These are phyloP conservation scores for Cynoglossus semilaevis DNA, from an alignment of 2,113 vertebrate species.

Conservation along the genomic window DNA sequence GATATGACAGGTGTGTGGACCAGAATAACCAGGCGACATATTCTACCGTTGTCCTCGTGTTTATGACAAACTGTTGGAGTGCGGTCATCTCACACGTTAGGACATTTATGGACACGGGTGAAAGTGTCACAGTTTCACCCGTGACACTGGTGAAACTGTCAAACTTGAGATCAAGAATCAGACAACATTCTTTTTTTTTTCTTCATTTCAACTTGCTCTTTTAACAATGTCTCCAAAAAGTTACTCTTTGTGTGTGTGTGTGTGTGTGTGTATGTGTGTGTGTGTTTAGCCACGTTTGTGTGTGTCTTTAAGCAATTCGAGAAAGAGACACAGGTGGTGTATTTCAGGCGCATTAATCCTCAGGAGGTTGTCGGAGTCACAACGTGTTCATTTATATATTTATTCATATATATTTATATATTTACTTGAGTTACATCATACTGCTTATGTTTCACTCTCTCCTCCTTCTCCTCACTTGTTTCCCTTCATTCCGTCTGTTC, in stretches of 20 bases:
- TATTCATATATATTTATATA: constrained; percentile 16
- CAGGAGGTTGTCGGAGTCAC: constrained; percentile 45
- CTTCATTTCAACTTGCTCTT: neutral
- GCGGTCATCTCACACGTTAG: neutral
- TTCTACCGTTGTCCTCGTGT: constrained; percentile 38
- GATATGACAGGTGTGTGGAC: constrained; percentile 64
- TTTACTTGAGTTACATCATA: neutral
- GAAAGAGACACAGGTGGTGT: constrained; percentile 48
- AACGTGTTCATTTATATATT: constrained; percentile 26
- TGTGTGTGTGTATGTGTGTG: no score
- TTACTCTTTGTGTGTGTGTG: constrained; percentile 13
- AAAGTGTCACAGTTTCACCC: no score
- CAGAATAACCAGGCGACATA: constrained; percentile 48
- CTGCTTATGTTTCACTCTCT: neutral
- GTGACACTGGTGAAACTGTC: no score
- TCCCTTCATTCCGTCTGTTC: neutral
- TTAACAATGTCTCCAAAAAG: neutral
- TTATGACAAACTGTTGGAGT: constrained; percentile 48
- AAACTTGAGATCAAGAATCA: neutral
- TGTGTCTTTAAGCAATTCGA: neutral
- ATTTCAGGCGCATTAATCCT: constrained; percentile 43
- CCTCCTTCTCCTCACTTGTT: neutral
- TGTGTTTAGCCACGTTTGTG: no score
- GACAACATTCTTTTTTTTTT: neutral
- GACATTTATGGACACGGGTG: no score